These are phyloP conservation scores for Caradrina clavipalpis DNA, from an alignment of 2,888 invertebrate genomes.

Conservation along the genomic window DNA sequence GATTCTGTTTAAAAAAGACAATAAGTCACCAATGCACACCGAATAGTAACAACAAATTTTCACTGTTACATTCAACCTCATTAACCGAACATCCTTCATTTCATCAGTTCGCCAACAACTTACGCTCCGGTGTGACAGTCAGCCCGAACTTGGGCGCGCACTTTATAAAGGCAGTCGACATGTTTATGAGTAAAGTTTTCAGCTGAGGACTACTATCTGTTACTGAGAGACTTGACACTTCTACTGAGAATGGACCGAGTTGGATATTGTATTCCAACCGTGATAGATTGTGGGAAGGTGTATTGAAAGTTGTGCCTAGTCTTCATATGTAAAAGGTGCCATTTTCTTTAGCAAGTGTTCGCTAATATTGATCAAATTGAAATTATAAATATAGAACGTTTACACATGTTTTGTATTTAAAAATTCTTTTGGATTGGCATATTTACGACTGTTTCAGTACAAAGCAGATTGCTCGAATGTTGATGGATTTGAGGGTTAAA, in stretches of 20 bases:
- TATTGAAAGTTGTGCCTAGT: slow-evolving; percentile 5
- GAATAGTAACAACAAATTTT: too few relatives aligned
- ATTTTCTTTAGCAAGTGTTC: neutral
- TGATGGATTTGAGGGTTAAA: too few relatives aligned
- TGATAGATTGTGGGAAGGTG: slow-evolving; percentile 34
- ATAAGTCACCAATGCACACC: neutral
- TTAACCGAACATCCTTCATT: slow-evolving; percentile 4
- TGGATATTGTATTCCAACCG: slow-evolving; percentile 52
- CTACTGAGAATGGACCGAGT: slow-evolving; percentile 59
- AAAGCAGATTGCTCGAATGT: too few relatives aligned
- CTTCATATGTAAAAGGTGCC: neutral
- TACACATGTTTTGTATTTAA: too few relatives aligned
- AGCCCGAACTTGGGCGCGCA: slow-evolving; percentile 66
- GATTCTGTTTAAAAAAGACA: neutral
- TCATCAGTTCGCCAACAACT: slow-evolving; percentile 1
- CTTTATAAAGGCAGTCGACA: slow-evolving; percentile 77
- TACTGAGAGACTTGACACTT: slow-evolving; percentile 70
- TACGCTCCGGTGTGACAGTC: slow-evolving; percentile 64
- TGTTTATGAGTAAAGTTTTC: slow-evolving; percentile 83
- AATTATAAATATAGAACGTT: too few relatives aligned
- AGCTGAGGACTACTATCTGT: slow-evolving; percentile 75
- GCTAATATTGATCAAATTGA: too few relatives aligned
- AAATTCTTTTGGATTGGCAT: too few relatives aligned
- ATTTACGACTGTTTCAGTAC: too few relatives aligned
- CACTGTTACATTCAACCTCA: neutral